phyloP scores from a whole-genome alignment of 2,113 vertebrate species.

The Zapus hudsonius region DNA sequence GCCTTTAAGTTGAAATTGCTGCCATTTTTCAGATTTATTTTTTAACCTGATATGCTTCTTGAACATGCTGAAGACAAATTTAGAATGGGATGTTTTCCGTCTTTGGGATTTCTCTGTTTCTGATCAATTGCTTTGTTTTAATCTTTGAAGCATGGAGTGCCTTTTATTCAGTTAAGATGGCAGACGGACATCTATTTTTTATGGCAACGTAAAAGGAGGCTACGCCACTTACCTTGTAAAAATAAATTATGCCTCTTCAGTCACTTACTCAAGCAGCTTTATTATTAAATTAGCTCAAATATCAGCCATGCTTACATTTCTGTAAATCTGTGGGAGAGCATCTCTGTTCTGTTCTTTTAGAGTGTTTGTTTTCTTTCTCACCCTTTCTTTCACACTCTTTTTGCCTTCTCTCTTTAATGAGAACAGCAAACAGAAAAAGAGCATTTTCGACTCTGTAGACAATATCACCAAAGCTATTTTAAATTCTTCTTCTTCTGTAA shows the following conservation, averaged over 20 bases:
- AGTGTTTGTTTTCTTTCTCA: slow-evolving; percentile 47
- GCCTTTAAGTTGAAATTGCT: background rate
- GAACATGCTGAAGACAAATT: background rate
- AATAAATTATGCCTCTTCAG: background rate
- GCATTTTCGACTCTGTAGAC: slow-evolving; percentile 28
- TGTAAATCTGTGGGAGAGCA: background rate
- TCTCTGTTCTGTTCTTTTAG: slow-evolving; percentile 20
- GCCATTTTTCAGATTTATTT: background rate
- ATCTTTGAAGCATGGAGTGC: slow-evolving; percentile 1
- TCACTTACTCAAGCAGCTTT: slow-evolving; percentile 41
- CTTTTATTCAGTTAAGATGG: slow-evolving; percentile 17
- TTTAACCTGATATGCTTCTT: slow-evolving; percentile 3
- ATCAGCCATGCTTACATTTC: background rate
- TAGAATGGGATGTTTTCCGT: background rate
- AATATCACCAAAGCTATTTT: slow-evolving; percentile 47
- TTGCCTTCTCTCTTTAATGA: slow-evolving; percentile 40
- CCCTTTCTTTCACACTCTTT: slow-evolving; percentile 28
- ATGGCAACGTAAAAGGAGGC: background rate
- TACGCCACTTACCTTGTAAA: background rate
- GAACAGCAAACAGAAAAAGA: slow-evolving; percentile 54
- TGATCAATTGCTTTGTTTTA: background rate
- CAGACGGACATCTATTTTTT: slow-evolving; percentile 54
- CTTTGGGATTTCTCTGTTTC: background rate
- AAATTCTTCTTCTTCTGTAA: slow-evolving; percentile 38
- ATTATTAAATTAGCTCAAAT: slow-evolving; percentile 14